Percentiles rank a stretch among this genome's conserved stretches.
Conservation (phyloP, 64 coral and sea anemone species). For the Pachyseris speciosa region DNA sequence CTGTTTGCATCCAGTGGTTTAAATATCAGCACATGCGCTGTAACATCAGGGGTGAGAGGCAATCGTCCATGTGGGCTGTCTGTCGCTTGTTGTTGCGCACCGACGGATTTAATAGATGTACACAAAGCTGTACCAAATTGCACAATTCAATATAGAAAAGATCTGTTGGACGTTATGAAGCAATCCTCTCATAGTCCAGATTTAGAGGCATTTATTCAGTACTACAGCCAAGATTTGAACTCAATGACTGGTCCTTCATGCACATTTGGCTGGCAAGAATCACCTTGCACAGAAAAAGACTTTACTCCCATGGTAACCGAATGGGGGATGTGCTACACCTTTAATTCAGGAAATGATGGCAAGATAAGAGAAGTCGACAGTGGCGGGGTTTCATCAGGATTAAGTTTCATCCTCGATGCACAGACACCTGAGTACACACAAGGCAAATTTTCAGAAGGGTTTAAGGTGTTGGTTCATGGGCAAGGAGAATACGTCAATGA, state of each 20-base stretch:
- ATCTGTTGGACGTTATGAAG: conserved; percentile 24
- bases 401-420: conserved; percentile 39
- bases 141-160: conserved; percentile 28
- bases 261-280: not conserved
- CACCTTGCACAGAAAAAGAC: conserved; percentile 3
- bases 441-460: conserved; percentile 49
- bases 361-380: not conserved
- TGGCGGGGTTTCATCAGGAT: conserved; percentile 38
- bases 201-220: not conserved
- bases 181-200: not conserved
- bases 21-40: conserved; percentile 27
- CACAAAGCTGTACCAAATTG: conserved; percentile 35
- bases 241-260: not conserved
- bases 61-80: conserved; percentile 17
- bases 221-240: conserved; percentile 27
- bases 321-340: conserved; percentile 73
- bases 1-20: conserved; percentile 6
- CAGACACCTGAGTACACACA: conserved; percentile 9
- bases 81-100: not conserved
- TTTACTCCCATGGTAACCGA: conserved; percentile 41
- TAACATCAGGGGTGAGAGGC: not conserved
- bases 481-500: conserved; percentile 67
- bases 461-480: conserved; percentile 60
- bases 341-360: conserved; percentile 60
- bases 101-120: not conserved